A percentile compares a stretch with the other conserved stretches of the same genome.
Conservation (phyloP, 1,140 invertebrate species). For the Bombus pascuorum region DNA sequence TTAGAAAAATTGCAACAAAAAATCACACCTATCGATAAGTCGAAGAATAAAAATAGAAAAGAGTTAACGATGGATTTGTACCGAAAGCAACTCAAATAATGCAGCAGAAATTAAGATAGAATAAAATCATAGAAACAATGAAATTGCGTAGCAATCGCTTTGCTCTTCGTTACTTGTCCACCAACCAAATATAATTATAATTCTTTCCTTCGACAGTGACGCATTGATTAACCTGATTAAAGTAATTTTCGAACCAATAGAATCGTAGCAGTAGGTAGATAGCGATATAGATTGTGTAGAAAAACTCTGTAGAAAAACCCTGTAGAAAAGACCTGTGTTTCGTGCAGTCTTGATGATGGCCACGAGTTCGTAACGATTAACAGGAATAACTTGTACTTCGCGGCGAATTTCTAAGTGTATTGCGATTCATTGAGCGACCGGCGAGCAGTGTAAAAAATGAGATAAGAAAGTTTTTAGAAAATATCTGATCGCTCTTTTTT, state of each 20-base stretch:
- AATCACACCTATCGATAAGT: no score
- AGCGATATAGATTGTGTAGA: background rate
- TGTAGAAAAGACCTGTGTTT: slow-evolving; percentile 6
- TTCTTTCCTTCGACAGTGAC: slow-evolving; percentile 38
- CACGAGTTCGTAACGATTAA: background rate
- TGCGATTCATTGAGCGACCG: slow-evolving; percentile 6
- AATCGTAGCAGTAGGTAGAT: background rate
- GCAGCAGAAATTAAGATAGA: no score
- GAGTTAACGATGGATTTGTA: no score
- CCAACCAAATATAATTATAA: slow-evolving; percentile 18
- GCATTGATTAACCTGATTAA: slow-evolving; percentile 44
- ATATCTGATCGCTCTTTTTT: slow-evolving; percentile 51
- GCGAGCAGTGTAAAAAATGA: background rate
- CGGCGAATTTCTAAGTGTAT: background rate
- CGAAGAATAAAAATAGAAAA: no score
- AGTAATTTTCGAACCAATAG: background rate
- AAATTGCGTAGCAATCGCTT: no score
- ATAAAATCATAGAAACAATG: no score
- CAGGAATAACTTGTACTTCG: background rate
- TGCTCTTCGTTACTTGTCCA: background rate
- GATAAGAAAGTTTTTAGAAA: slow-evolving; percentile 18
- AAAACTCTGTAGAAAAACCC: background rate
- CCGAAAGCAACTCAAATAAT: no score
- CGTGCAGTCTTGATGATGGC: slow-evolving; percentile 3
- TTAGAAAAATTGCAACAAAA: no score